Percentiles rank a stretch among this genome's conserved stretches.
Evolutionary conservation across 2,888 invertebrate species (phyloP).

Genomic region (Diploptera punctata): DNA sequence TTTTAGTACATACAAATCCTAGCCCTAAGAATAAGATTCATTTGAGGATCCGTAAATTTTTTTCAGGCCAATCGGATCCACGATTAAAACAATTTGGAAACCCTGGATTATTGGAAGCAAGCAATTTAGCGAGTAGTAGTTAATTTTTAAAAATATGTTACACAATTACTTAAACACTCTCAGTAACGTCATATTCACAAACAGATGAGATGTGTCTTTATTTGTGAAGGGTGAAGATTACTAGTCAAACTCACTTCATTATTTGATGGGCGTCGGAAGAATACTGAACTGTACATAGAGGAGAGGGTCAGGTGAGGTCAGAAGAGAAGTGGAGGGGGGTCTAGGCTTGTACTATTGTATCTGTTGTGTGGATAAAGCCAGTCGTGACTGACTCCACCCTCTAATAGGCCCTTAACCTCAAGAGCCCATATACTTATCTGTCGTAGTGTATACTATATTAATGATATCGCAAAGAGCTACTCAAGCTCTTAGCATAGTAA

Average conservation of each 20-base stretch:
- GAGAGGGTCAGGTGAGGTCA: background rate
- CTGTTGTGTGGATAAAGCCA: background rate
- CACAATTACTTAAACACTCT: too few species aligned
- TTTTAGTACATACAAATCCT: too few species aligned
- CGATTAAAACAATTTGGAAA: too few species aligned
- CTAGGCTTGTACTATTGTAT: background rate
- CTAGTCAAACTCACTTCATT: background rate
- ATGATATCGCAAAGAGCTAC: background rate
- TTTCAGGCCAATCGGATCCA: too few species aligned
- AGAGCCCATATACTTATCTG: background rate
- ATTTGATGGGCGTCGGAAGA: background rate
- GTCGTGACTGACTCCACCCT: background rate
- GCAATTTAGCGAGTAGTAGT: too few species aligned
- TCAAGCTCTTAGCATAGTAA: too few species aligned
- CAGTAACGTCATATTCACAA: too few species aligned
- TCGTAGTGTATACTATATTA: background rate
- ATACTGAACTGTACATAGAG: background rate
- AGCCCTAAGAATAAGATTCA: too few species aligned
- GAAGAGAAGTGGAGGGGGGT: background rate
- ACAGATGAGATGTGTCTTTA: background rate
- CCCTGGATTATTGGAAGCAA: too few species aligned
- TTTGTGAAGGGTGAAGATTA: background rate
- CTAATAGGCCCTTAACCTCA: constrained; percentile 6
- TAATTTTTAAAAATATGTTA: too few species aligned
- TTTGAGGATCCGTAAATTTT: too few species aligned